phyloP scores from a whole-genome alignment of 2,888 invertebrate genomes.

The Metopia argyrocephala region DNA sequence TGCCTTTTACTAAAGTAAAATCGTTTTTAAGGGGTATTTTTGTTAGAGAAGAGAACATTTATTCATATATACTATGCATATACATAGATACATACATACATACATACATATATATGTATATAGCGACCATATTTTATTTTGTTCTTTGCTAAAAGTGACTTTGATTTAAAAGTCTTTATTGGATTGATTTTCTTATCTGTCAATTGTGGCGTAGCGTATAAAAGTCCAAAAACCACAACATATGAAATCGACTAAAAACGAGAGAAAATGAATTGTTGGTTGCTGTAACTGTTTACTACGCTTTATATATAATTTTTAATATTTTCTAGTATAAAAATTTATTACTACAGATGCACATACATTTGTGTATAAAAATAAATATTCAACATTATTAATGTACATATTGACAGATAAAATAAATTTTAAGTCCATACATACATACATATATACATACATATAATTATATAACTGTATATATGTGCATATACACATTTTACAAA shows the following conservation, averaged over 20 bases:
- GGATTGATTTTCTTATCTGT: no score
- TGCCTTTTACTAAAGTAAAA: no score
- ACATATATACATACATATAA: background rate
- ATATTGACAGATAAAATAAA: background rate
- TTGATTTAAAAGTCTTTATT: no score
- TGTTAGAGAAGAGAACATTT: no score
- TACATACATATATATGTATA: no score
- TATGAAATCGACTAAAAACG: conserved; percentile 51
- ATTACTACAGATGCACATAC: conserved; percentile 22
- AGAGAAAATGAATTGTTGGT: conserved; percentile 13
- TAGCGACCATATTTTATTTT: no score
- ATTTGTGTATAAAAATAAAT: background rate
- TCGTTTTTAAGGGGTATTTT: no score
- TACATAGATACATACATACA: no score
- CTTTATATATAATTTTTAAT: background rate
- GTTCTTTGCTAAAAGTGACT: no score
- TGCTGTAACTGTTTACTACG: background rate
- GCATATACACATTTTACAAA: background rate
- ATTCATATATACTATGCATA: no score
- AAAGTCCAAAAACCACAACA: conserved; percentile 45
- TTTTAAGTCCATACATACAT: background rate
- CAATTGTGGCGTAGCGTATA: conserved; percentile 10
- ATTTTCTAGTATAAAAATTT: conserved; percentile 15
- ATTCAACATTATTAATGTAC: no score
- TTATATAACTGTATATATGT: background rate